Evolutionary conservation across 2,888 invertebrate species (phyloP).

Genomic region (Mactromeris polynyma): DNA sequence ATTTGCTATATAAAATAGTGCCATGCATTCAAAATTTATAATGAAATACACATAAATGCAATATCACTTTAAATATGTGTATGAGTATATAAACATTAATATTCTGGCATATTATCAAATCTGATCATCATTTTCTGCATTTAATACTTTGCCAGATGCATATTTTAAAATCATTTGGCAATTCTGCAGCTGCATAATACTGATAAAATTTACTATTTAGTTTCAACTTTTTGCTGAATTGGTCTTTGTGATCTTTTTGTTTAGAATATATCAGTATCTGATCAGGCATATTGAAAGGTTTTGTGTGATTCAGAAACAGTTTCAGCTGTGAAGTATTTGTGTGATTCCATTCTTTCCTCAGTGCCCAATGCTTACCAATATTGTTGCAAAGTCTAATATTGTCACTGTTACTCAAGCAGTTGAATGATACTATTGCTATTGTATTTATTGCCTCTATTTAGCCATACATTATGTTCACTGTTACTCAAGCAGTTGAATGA

Average conservation of each 20-base stretch:
- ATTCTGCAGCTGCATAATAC: background rate
- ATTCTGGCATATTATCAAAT: background rate
- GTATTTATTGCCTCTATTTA: too few species aligned
- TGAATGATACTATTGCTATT: too few species aligned
- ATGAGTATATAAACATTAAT: background rate
- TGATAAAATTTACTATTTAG: background rate
- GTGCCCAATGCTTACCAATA: background rate
- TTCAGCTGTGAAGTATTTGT: too few species aligned
- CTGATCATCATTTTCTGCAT: background rate
- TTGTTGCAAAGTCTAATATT: too few species aligned
- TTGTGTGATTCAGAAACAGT: background rate
- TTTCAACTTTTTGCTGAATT: background rate
- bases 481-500: too few species aligned
- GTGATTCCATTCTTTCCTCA: background rate
- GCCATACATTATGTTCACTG: too few species aligned
- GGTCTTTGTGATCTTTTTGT: background rate
- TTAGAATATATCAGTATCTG: background rate
- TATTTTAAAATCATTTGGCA: background rate
- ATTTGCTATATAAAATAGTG: too few species aligned
- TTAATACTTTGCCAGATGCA: slow-evolving; percentile 4
- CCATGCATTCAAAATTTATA: too few species aligned
- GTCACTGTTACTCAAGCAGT: too few species aligned
- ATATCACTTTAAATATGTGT: too few species aligned
- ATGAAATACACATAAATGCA: too few species aligned
- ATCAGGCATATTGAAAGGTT: background rate